These are phyloP conservation scores for Hyphantria cunea DNA, from an alignment of 1,140 invertebrate species.

Conservation along the genomic window DNA sequence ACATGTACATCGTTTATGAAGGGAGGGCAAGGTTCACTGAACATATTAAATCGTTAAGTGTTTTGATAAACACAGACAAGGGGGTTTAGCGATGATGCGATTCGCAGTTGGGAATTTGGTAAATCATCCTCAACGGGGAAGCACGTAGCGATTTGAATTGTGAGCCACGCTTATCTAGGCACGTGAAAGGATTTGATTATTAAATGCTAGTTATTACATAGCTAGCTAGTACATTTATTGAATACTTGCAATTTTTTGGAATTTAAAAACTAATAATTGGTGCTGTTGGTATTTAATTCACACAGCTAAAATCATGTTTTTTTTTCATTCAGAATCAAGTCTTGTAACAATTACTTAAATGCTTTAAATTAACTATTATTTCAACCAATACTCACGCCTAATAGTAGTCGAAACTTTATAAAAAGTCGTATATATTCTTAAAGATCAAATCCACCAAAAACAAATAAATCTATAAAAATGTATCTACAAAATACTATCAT, in stretches of 20 bases:
- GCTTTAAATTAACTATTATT: no score
- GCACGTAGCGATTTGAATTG: constrained; percentile 51
- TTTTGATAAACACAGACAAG: constrained; percentile 77
- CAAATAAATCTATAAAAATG: not conserved
- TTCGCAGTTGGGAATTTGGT: constrained; percentile 60
- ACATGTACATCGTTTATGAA: constrained; percentile 49
- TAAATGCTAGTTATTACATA: no score
- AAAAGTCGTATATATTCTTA: no score
- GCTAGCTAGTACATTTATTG: no score
- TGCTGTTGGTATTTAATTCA: no score
- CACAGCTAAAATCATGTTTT: no score
- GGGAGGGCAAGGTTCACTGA: constrained; percentile 57
- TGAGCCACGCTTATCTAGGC: constrained; percentile 32
- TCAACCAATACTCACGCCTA: no score
- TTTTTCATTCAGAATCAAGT: no score
- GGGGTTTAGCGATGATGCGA: constrained; percentile 61
- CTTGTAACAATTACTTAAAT: no score
- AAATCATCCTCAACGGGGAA: constrained; percentile 62
- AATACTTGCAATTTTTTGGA: no score
- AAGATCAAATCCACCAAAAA: not conserved
- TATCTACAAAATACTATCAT: not conserved
- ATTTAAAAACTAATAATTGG: no score
- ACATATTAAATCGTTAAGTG: constrained; percentile 79
- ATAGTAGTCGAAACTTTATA: no score
- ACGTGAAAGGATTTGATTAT: constrained; percentile 11